Base-by-base conservation (phyloP, 2,888 invertebrate genomes). In the Eilema caniola region DNA sequence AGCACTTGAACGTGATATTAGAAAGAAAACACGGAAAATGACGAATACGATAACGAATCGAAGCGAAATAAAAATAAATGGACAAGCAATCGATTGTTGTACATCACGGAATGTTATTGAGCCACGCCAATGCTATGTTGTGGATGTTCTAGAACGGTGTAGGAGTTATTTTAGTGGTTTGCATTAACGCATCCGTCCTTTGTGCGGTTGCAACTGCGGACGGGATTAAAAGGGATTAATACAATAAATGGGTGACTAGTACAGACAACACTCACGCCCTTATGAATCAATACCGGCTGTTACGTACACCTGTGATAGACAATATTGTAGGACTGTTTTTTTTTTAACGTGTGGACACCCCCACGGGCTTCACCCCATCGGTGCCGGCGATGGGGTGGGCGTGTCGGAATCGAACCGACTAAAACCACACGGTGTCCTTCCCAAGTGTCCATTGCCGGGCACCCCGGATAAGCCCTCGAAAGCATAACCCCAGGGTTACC, bases 11-110 rank as follows among this genome's bases (percentile, higher is more conserved):
- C 12, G 67, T 71, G 75, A 72, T 66, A 70, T 69, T 47, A 66
- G 61, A 66, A 61, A 41, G 23, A 67, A 61, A 33, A 57, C 68
- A 72, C 67, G 65, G 73, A 75, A 79, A 79, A 73, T 77, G 16
- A 62, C 61, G 62, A 69, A 74, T 75, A 53, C 53, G 53, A 53
- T 20, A 53, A 53, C 53, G 53, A 53, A 53, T 53, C 10, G 53
- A 53, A n/a, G n/a, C n/a, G 53, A 1, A 47, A 53, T 53, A 53
- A 53, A 53, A 53, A 53, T 53, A 53, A 53, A 53, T 53, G n/a
- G n/a, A 53, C 8, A n/a, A n/a, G n/a, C 8, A 53, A 53, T 53
- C 72, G 70, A 80, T 75, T 73, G 63, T 66, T n/a, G 53, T 53
- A 53, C n/a, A 72, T 68, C 64, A 61, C 63, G 68, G n/a, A 28